A percentile compares a stretch with the other conserved stretches of the same genome.
phyloP scores from a whole-genome alignment of 2,888 invertebrate genomes.

The Neoitamus cyanurus region DNA sequence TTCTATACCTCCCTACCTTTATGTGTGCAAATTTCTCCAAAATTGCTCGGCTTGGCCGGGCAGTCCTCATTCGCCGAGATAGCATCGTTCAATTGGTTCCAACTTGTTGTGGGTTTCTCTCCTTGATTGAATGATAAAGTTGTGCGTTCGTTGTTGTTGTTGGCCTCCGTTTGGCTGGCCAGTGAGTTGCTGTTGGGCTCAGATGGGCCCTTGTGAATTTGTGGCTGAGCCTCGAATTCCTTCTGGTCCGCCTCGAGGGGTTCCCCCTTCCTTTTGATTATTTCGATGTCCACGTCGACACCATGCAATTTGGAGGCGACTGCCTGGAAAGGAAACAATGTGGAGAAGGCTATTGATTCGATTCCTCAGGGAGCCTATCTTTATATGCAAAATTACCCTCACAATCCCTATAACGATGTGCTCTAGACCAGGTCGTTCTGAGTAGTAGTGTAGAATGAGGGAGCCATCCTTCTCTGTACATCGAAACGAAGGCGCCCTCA shows the following conservation, averaged over 20 bases:
- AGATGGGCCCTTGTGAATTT: slow-evolving; percentile 50
- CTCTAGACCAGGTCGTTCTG: slow-evolving; percentile 92
- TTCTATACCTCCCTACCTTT: slow-evolving; percentile 50
- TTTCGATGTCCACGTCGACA: slow-evolving; percentile 91
- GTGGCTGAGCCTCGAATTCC: slow-evolving; percentile 55
- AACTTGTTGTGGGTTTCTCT: slow-evolving; percentile 41
- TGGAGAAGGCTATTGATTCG: slow-evolving; percentile 31
- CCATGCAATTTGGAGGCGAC: slow-evolving; percentile 93
- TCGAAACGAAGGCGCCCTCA: slow-evolving; percentile 95
- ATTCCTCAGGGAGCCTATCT: neutral
- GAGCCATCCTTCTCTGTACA: slow-evolving; percentile 95
- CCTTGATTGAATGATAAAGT: slow-evolving; percentile 49
- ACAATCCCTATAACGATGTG: slow-evolving; percentile 98
- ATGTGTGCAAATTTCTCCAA: slow-evolving; percentile 54
- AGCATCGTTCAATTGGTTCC: slow-evolving; percentile 45
- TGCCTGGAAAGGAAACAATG: slow-evolving; percentile 71
- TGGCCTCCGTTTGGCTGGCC: slow-evolving; percentile 58
- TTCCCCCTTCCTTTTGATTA: slow-evolving; percentile 87
- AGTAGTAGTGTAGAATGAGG: slow-evolving; percentile 93
- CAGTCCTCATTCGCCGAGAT: slow-evolving; percentile 36
- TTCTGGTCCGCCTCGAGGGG: slow-evolving; percentile 63
- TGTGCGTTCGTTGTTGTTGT: slow-evolving; percentile 54
- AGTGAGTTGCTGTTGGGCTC: slow-evolving; percentile 42
- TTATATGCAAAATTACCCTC: slow-evolving; percentile 72
- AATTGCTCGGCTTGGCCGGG: slow-evolving; percentile 30